phyloP scores from a whole-genome alignment of 2,113 vertebrate species.

The Thymallus thymallus region DNA sequence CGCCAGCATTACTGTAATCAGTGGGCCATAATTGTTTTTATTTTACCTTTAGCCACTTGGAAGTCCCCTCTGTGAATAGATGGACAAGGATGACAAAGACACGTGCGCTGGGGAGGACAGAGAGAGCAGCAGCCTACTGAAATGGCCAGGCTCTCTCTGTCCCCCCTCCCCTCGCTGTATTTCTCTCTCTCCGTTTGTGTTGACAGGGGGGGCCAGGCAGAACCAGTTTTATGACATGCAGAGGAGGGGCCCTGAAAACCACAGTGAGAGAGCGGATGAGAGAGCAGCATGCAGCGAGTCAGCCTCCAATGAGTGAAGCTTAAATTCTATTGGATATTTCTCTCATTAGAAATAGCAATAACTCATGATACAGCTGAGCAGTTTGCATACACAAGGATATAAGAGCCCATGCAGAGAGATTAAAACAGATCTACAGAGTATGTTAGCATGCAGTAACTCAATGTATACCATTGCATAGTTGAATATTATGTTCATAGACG shows the following conservation, averaged over 20 bases:
- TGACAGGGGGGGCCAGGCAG: not conserved
- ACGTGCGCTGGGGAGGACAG: slow-evolving; percentile 18
- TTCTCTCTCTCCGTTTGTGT: not conserved
- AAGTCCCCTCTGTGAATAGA: slow-evolving; percentile 29
- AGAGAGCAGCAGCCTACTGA: slow-evolving; percentile 30
- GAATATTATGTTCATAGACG: not conserved
- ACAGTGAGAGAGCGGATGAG: not conserved
- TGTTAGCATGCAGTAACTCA: not conserved
- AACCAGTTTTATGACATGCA: not conserved
- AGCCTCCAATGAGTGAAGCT: not conserved
- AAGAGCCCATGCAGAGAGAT: not conserved
- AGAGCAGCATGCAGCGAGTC: not conserved
- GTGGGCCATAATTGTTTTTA: not conserved
- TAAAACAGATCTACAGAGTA: not conserved
- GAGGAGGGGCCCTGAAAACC: not conserved
- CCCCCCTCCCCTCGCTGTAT: not conserved
- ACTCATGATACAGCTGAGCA: not conserved
- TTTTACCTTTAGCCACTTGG: no score
- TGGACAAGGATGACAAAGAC: slow-evolving; percentile 36
- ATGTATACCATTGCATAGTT: not conserved
- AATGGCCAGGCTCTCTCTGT: slow-evolving; percentile 1
- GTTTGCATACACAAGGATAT: not conserved
- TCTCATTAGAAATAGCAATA: not conserved
- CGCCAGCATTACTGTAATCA: slow-evolving; percentile 34
- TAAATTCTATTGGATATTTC: not conserved